These are phyloP conservation scores for Glaucidium brasilianum DNA, from an alignment of 2,113 vertebrate species.

Conservation along the genomic window DNA sequence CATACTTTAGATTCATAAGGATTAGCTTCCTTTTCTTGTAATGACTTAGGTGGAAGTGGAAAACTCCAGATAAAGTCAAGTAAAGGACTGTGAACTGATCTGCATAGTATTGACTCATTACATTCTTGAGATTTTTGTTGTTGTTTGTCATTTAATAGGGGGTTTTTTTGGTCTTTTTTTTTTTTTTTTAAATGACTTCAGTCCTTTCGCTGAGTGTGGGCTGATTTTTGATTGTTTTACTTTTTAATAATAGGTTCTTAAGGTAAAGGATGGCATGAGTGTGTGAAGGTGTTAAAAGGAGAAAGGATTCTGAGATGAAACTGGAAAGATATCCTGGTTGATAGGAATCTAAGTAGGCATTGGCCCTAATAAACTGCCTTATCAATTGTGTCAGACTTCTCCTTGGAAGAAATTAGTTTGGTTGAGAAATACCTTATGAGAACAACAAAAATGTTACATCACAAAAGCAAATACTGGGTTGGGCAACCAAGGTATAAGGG, in stretches of 20 bases:
- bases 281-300: not conserved
- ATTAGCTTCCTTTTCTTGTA: not conserved
- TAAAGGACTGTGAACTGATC: not conserved
- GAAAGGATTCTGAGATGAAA: not conserved
- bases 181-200: not conserved
- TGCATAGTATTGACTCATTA: not conserved
- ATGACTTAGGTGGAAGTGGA: not conserved
- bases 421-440: not conserved
- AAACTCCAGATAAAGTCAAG: not conserved
- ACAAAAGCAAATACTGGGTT: not conserved
- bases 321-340: not conserved
- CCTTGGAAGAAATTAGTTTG: not conserved
- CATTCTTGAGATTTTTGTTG: rapidly evolving
- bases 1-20: not conserved
- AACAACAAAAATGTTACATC: not conserved
- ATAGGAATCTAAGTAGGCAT: not conserved
- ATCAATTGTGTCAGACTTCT: not conserved
- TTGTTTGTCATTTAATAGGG: not conserved
- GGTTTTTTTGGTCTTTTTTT: not conserved
- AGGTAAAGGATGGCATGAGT: not conserved
- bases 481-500: not conserved
- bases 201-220: not conserved
- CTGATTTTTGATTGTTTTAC: not conserved
- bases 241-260: not conserved
- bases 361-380: not conserved